Conservation (phyloP, 2,888 invertebrate genomes). For the Trachelus tabidus region DNA sequence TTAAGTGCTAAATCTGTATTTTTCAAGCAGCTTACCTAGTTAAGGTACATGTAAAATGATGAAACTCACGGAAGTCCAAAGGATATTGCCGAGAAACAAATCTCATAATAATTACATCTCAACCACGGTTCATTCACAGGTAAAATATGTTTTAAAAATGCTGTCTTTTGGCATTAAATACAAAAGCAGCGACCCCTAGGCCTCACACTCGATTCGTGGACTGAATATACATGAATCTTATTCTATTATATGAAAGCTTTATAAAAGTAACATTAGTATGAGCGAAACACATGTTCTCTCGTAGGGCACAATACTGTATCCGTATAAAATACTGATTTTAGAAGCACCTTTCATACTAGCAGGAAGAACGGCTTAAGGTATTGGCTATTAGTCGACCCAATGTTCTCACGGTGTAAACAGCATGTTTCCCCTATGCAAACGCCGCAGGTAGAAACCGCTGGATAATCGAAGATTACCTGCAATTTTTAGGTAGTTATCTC, state of each 20-base stretch:
- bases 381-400: not conserved
- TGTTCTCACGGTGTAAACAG: slow-evolving; percentile 8
- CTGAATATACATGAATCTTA: not conserved
- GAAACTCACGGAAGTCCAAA: not conserved
- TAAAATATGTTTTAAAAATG: not conserved
- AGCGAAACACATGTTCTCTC: not conserved
- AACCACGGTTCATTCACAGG: not conserved
- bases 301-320: not conserved
- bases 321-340: not conserved
- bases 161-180: not conserved
- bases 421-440: slow-evolving; percentile 1
- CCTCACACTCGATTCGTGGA: not conserved
- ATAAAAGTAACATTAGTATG: not conserved
- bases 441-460: slow-evolving; percentile 3
- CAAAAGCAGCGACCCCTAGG: not conserved
- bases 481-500: not conserved
- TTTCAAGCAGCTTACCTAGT: not conserved
- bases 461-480: slow-evolving; percentile 5
- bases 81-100: not conserved
- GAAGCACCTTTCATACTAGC: not conserved
- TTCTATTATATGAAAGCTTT: not conserved
- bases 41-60: not conserved
- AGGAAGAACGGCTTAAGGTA: not conserved
- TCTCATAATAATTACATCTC: not conserved
- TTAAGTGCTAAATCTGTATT: not conserved